phyloP scores from a whole-genome alignment of 2,888 invertebrate species.

The Ectropis crepuscularia region DNA sequence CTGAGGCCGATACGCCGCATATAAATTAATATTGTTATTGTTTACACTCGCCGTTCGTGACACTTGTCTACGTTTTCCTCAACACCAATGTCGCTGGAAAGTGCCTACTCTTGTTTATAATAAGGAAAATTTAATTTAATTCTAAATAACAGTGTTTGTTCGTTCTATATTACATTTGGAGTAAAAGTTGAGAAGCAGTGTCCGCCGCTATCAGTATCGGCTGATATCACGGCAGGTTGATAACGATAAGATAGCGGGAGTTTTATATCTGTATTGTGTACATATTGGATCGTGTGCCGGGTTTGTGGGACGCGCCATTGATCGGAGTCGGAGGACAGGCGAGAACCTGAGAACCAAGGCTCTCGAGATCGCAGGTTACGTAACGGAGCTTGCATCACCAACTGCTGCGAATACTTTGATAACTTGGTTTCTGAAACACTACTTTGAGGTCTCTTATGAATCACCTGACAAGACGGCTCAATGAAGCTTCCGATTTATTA shows the following conservation, averaged over 20 bases:
- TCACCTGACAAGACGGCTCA: too few species aligned
- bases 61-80: conserved; percentile 9
- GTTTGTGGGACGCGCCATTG: conserved; percentile 20
- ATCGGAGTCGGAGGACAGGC: neutral
- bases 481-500: too few species aligned
- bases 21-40: conserved; percentile 19
- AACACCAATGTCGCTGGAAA: conserved; percentile 7
- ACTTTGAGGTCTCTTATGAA: too few species aligned
- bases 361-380: too few species aligned
- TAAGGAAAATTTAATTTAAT: neutral
- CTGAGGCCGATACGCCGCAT: conserved; percentile 10
- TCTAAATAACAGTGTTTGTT: neutral
- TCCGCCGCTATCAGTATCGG: conserved; percentile 53
- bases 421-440: too few species aligned
- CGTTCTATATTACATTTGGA: neutral
- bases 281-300: neutral
- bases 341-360: too few species aligned
- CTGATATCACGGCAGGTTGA: conserved; percentile 40
- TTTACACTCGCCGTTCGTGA: conserved; percentile 4
- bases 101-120: neutral
- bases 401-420: too few species aligned
- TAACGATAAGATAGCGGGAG: conserved; percentile 45
- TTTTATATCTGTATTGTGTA: conserved; percentile 7
- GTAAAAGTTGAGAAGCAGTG: conserved; percentile 56
- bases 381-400: too few species aligned